Conservation (phyloP, 2,797 vertebrate species). For the Sebastes steindachneri region DNA sequence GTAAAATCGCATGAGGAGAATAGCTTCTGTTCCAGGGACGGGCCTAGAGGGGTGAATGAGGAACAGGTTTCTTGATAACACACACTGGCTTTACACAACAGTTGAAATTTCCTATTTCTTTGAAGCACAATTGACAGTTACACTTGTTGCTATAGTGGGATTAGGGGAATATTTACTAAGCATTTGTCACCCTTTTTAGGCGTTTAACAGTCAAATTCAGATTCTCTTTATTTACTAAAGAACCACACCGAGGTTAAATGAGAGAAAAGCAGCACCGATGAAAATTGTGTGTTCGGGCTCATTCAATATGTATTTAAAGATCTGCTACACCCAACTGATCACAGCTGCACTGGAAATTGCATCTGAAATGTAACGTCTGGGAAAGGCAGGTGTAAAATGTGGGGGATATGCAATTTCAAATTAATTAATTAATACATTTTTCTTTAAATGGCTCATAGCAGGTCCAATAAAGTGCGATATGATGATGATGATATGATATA, state of each 20-base stretch:
- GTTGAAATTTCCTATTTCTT: neutral
- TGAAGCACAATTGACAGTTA: neutral
- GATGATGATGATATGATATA: no score
- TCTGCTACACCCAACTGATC: no score
- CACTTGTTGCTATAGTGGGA: neutral
- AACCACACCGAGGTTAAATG: neutral
- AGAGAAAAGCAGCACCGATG: no score
- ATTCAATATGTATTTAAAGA: no score
- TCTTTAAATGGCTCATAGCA: no score
- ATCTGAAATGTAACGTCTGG: no score
- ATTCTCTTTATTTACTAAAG: neutral
- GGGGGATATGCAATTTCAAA: no score
- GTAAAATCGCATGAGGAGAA: slow-evolving; percentile 90
- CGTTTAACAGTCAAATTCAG: neutral
- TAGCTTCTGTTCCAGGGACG: slow-evolving; percentile 92
- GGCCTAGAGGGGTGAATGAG: slow-evolving; percentile 86
- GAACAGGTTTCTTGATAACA: slow-evolving; percentile 61
- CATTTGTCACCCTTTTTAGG: neutral
- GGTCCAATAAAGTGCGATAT: no score
- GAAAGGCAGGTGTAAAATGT: no score
- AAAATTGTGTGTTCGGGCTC: no score
- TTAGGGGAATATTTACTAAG: neutral
- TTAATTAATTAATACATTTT: neutral
- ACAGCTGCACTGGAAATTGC: no score
- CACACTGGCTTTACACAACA: slow-evolving; percentile 2